Conservation (phyloP, 2,113 vertebrate genomes). For the Bubo bubo region DNA sequence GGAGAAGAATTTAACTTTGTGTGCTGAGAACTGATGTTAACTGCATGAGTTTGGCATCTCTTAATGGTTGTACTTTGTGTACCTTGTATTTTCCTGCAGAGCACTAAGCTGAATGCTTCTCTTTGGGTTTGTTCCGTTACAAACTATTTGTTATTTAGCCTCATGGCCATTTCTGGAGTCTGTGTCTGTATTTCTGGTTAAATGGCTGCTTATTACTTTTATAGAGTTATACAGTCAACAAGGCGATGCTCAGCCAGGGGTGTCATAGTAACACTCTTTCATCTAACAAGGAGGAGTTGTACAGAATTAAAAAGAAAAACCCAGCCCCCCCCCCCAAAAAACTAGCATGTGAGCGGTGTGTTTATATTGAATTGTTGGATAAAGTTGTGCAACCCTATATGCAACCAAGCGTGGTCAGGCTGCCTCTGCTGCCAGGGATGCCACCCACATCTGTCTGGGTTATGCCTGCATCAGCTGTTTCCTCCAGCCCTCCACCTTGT, state of each 20-base stretch:
- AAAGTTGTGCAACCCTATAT: conserved; percentile 22
- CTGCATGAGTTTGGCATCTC: not conserved
- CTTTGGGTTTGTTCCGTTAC: not conserved
- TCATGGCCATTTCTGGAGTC: not conserved
- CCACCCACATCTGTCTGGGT: conserved; percentile 44
- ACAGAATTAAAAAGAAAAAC: not conserved
- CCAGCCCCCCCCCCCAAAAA: not conserved
- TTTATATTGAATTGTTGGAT: not conserved
- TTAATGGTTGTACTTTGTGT: not conserved
- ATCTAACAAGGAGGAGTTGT: not conserved
- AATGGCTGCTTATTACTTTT: not conserved
- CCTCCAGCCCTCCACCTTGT: not conserved
- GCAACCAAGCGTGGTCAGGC: not conserved
- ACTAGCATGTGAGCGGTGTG: not conserved
- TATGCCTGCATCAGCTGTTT: conserved; percentile 43
- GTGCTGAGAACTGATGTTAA: not conserved
- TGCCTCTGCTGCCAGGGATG: conserved; percentile 31
- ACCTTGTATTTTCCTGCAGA: not conserved
- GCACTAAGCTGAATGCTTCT: not conserved
- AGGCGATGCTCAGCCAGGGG: not conserved
- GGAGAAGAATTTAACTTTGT: not conserved
- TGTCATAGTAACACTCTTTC: not conserved
- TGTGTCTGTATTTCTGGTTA: not conserved
- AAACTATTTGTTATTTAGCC: not conserved
- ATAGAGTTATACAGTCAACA: not conserved